Percentiles rank a stretch among this genome's conserved stretches.
These are phyloP conservation scores for human (Homo sapiens) DNA, from an alignment of 2,113 vertebrate species.

Conservation along the genomic window GRCh38 chr1:35035001-35035500, in stretches of 20 bases:
- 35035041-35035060: background rate
- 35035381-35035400: background rate
- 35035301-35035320: background rate
- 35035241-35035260: background rate
- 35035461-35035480: background rate
- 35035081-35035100: slow-evolving; percentile 7
- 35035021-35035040: slow-evolving; percentile 7
- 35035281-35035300: background rate
- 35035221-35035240: background rate
- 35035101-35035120: background rate
- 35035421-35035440: slow-evolving; percentile 8
- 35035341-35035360: background rate
- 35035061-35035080: background rate
- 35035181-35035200: background rate
- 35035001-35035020: background rate
- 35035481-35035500: slow-evolving; percentile 5
- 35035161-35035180: background rate
- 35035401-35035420: background rate
- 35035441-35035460: background rate
- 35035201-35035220: background rate
- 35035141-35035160: background rate
- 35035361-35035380: background rate
- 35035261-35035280: background rate
- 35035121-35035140: slow-evolving; percentile 6
- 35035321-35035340: background rate